A percentile compares a stretch with the other conserved stretches of the same genome.
These are phyloP conservation scores for Linyphia triangularis DNA, from an alignment of 2,888 invertebrate genomes.

Conservation along the genomic window DNA sequence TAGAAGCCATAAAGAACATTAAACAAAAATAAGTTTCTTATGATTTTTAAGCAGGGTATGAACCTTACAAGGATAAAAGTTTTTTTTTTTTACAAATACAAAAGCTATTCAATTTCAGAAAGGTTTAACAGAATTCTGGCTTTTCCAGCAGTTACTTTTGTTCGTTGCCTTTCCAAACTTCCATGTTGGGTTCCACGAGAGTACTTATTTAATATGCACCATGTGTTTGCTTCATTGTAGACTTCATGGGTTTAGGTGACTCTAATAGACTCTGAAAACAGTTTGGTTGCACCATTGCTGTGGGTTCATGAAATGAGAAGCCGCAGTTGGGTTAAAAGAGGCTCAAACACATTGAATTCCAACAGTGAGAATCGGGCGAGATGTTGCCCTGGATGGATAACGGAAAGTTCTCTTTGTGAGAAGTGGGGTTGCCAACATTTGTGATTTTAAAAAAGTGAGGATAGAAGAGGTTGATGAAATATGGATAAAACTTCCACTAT, in stretches of 20 bases:
- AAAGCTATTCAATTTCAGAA: no score
- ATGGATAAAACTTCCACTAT: no score
- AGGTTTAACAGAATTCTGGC: no score
- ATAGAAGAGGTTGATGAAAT: no score
- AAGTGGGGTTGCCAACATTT: slow-evolving; percentile 47
- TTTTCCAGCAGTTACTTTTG: not conserved
- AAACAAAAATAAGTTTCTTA: no score
- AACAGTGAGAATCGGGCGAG: slow-evolving; percentile 53
- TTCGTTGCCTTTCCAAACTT: not conserved
- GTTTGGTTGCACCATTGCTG: not conserved
- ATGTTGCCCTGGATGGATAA: slow-evolving; percentile 69
- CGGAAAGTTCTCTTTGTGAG: slow-evolving; percentile 36
- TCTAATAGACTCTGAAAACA: not conserved
- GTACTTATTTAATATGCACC: not conserved
- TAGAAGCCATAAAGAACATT: no score
- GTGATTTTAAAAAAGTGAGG: not conserved
- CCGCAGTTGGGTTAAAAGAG: slow-evolving; percentile 40
- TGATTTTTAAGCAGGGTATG: no score
- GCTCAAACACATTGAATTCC: slow-evolving; percentile 58
- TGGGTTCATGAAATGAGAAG: slow-evolving; percentile 28
- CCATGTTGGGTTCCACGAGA: no score
- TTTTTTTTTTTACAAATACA: no score
- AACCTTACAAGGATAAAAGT: no score
- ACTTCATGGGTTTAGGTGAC: no score
- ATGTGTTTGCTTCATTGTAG: not conserved